Base-by-base conservation (phyloP, 1,140 invertebrate species). In the Vanessa tameamea region DNA sequence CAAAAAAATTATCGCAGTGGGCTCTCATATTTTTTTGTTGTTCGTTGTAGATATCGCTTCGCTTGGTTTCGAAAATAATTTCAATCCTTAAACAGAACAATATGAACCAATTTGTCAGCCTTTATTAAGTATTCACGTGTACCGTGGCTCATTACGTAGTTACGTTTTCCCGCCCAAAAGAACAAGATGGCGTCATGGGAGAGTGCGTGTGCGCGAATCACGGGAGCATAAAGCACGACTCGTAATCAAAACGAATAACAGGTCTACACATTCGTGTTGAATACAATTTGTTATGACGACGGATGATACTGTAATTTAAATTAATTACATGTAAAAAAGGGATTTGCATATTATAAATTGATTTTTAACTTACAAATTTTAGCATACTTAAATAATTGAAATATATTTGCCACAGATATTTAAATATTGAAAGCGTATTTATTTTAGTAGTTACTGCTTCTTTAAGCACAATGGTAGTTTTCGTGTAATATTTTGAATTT, bases 171-270 rank as follows among this genome's bases (percentile, higher is more conserved):
- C 86, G 87, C 83, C 86, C 80, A 82, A 91, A 86, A 87, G 76
- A 61, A 12, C 82, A 82, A 86, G 82, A 87, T 81, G 53, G 80
- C 87, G 85, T 90, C 86, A 90, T 91, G 89, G 89, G 89, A 91
- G 88, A 90, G 65, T 75, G 87, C 83, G 78, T 70, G 77, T 69
- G 79, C 70, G 77, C 70, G n/a, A 68, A 75, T 72, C 82, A 84
- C 69, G 83, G 81, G 75, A 87, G 72, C 88, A 91, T 91, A 89
- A 87, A 90, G 82, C 89, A 90, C 89, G 78, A 82, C 77, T 75
- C 64, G 71, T 76, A 81, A 82, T 82, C 79, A 79, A 72, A 80
- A 70, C 70, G 68, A 80, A 81, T 75, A 76, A 74, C 73, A 69
- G 57, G 76, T 66, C 57, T 61, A 61, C 31, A 59, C 55, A 15